phyloP scores from a whole-genome alignment of 2,797 vertebrate genomes.

The Diceros bicornis region DNA sequence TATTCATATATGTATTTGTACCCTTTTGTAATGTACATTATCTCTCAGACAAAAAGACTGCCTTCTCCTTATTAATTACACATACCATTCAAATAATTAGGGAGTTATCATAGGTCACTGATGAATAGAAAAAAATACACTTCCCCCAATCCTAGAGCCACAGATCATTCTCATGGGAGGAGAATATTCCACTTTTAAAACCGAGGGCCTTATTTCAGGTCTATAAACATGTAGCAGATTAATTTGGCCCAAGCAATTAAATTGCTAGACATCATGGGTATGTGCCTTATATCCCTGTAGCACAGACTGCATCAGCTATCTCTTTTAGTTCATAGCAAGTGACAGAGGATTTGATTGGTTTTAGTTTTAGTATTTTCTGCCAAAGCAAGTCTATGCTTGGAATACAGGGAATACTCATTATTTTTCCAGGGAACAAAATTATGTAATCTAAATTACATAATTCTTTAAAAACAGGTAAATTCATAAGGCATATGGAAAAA shows the following conservation, averaged over 20 bases:
- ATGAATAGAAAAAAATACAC: neutral
- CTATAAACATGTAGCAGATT: neutral
- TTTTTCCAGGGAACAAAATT: conserved; percentile 34
- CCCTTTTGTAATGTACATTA: neutral
- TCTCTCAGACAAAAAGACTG: conserved; percentile 3
- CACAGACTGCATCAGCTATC: neutral
- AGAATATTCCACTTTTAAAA: conserved; percentile 25
- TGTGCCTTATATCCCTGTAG: neutral
- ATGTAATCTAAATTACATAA: neutral
- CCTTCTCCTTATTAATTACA: conserved; percentile 2
- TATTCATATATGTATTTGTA: neutral
- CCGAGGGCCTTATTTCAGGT: neutral
- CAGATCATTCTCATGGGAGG: neutral
- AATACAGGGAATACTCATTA: neutral
- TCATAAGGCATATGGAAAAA: neutral
- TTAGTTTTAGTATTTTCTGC: conserved; percentile 22
- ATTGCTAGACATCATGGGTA: neutral
- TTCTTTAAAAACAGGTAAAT: neutral
- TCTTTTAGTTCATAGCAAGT: conserved; percentile 21
- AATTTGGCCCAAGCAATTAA: neutral
- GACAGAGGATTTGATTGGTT: neutral
- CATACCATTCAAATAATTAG: conserved; percentile 24
- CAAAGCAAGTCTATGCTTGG: neutral
- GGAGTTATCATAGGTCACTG: neutral
- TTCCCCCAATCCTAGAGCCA: neutral